phyloP scores from a whole-genome alignment of 1,140 invertebrate genomes.

The Drosophila saltans region DNA sequence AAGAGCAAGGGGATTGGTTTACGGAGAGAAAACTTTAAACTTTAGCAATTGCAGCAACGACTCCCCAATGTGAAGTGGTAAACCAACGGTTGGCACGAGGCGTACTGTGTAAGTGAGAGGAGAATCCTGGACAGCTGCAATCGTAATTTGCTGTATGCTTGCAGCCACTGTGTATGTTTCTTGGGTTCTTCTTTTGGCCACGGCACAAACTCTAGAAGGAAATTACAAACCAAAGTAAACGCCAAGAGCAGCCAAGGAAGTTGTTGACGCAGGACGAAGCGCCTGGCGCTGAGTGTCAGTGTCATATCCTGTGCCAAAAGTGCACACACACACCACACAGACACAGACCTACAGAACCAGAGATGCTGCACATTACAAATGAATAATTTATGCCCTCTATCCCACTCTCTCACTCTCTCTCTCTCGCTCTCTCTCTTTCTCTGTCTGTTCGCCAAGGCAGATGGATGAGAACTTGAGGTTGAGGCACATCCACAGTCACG shows the following conservation, averaged over 20 bases:
- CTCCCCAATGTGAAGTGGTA: constrained; percentile 64
- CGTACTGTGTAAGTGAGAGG: not conserved
- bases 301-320: constrained; percentile 80
- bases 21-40: constrained; percentile 67
- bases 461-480: constrained; percentile 55
- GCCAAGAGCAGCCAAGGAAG: constrained; percentile 72
- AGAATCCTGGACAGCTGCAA: constrained; percentile 54
- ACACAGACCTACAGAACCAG: constrained; percentile 15
- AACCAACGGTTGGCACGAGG: constrained; percentile 32
- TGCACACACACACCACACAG: constrained; percentile 55
- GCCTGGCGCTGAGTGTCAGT: constrained; percentile 74
- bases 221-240: constrained; percentile 80
- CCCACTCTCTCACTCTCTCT: not conserved
- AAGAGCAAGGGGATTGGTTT: not conserved
- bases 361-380: constrained; percentile 75
- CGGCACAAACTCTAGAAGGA: constrained; percentile 68
- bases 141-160: constrained; percentile 69
- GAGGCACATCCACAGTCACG: constrained; percentile 49
- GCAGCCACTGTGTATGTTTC: constrained; percentile 56
- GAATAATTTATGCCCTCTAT: constrained; percentile 74
- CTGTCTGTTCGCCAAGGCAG: constrained; percentile 35
- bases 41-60: constrained; percentile 62
- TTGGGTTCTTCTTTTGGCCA: constrained; percentile 65
- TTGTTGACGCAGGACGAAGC: constrained; percentile 74
- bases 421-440: not conserved